Percentiles rank a stretch among this genome's conserved stretches.
These are phyloP conservation scores for Lycaena phlaeas DNA, from an alignment of 2,888 invertebrate species.

Conservation along the genomic window DNA sequence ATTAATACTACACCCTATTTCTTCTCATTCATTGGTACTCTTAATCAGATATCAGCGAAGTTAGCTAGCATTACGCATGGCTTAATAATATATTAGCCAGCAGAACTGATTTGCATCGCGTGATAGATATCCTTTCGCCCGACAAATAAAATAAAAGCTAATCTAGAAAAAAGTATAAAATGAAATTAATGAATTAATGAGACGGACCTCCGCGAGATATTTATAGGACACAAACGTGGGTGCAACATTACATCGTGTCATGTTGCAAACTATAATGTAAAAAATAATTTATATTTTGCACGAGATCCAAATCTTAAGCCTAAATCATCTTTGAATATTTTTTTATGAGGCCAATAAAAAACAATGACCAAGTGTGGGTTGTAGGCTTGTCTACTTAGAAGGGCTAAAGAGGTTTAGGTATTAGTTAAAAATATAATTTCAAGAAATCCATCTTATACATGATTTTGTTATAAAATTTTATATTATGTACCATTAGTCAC, in stretches of 20 bases:
- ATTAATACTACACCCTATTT: background rate
- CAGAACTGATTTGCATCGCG: slow-evolving; percentile 17
- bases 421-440: too few species aligned
- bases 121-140: slow-evolving; percentile 17
- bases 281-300: too few species aligned
- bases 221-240: slow-evolving; percentile 17
- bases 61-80: slow-evolving; percentile 6
- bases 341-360: too few species aligned
- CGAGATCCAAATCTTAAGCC: too few species aligned
- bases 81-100: slow-evolving; percentile 11
- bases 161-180: slow-evolving; percentile 18
- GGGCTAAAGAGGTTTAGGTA: too few species aligned
- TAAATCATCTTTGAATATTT: too few species aligned
- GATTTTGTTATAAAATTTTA: too few species aligned
- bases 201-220: slow-evolving; percentile 16
- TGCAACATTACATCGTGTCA: slow-evolving; percentile 18
- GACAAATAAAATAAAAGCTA: slow-evolving; percentile 18
- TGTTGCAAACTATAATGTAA: slow-evolving; percentile 17
- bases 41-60: slow-evolving; percentile 5
- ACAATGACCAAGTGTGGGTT: too few species aligned
- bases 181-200: slow-evolving; percentile 22
- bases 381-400: too few species aligned
- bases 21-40: background rate
- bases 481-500: too few species aligned
- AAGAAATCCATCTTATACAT: too few species aligned